Evolutionary conservation across 2,888 invertebrate genomes (phyloP), one percentile per base, ranked within the genome.

Genomic region (Hirtodrosophila trivittata): DNA sequence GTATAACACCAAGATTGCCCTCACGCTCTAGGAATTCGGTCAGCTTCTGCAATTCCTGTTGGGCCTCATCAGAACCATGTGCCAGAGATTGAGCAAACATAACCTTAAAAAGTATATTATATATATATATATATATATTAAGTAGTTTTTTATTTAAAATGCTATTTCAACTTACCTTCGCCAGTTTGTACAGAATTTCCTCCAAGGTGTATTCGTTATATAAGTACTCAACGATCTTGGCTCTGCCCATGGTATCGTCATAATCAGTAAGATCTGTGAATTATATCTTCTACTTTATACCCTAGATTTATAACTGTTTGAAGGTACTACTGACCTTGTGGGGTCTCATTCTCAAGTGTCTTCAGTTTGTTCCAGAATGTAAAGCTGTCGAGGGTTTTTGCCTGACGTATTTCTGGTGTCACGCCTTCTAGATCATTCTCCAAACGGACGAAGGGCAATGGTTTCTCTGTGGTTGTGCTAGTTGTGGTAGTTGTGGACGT

Each of bases 141-240:
- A 4, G 3, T 1, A 5, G 1, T 10, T 12, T 5, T 10, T 1
- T 14, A 21, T 21, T 21, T 21, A 5, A 2, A 21, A 21, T 5
- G 18, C n/a, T n/a, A 21, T 0, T 1, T 8, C 0, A 0, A 25
- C 56, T 59, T 86, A 93, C 94, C 92, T 95, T 95, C 14, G 95
- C 95, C 45, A 96, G 91, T 80, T 95, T 95, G 87, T 96, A 96
- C 68, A 96, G 95, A 13, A 96, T 94, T 89, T 95, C 95, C 89
- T 95, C 95, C 52, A 95, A 91, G 57, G 87, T 86, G 86, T 95
- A 95, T 88, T 95, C 95, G 1, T 94, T 94, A 91, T 95, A 95
- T 5, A 95, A 91, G 49, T 93, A 93, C 81, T 95, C 95, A 0
- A 94, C 94, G 0, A 94, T 93, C 77, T 93, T 93, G 66, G 95